Conservation (phyloP, 2,797 vertebrate genomes). For the Acipenser ruthenus region DNA sequence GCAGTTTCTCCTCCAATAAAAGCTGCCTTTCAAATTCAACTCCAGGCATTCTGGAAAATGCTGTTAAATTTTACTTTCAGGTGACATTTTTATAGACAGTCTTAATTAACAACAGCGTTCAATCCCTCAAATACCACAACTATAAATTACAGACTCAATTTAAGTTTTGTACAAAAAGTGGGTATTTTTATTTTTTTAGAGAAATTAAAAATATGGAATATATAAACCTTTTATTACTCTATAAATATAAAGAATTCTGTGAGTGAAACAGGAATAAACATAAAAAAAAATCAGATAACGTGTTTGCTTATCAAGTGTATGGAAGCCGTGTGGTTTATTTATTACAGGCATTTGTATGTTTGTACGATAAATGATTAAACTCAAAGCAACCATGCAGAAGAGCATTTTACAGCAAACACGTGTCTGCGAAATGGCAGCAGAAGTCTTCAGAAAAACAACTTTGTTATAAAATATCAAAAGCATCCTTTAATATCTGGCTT, state of each 20-base stretch:
- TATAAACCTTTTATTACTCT: slow-evolving; percentile 72
- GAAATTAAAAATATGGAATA: slow-evolving; percentile 80
- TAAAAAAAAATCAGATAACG: slow-evolving; percentile 15
- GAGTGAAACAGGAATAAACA: slow-evolving; percentile 71
- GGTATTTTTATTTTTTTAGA: slow-evolving; percentile 76
- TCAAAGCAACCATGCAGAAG: slow-evolving; percentile 31
- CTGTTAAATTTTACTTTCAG: too few species aligned
- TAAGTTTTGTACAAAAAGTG: slow-evolving; percentile 65
- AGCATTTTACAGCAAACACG: neutral
- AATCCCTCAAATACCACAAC: slow-evolving; percentile 2
- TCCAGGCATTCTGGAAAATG: too few species aligned
- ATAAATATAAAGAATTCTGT: slow-evolving; percentile 53
- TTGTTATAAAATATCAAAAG: neutral
- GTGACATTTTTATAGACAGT: too few species aligned
- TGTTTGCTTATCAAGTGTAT: slow-evolving; percentile 28
- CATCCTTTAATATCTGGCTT: neutral
- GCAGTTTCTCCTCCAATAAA: too few species aligned
- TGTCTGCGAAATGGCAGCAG: neutral
- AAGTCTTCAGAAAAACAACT: neutral
- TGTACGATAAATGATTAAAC: slow-evolving; percentile 28
- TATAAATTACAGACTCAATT: slow-evolving; percentile 22
- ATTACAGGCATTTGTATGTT: slow-evolving; percentile 13
- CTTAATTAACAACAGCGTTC: too few species aligned
- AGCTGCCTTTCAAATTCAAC: too few species aligned
- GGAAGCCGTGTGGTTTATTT: slow-evolving; percentile 18